Evolutionary conservation across 2,888 invertebrate species (phyloP), one percentile per base, ranked within the genome.

Genomic region (Cheilosia grossa): DNA sequence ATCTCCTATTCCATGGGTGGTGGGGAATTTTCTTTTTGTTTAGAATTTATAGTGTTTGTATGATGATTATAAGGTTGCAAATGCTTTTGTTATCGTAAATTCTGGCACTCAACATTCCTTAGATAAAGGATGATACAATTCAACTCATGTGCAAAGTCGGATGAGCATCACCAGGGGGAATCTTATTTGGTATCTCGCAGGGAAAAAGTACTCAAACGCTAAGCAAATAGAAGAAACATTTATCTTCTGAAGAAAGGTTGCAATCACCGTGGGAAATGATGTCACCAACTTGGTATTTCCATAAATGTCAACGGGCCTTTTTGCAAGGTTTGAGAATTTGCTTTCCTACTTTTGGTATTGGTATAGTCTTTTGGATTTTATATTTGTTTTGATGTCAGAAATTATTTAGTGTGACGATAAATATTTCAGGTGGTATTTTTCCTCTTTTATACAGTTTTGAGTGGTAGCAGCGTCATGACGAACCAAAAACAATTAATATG

Each of bases 81-180:
- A 53, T 27, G 19, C 15, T 19, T 19, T 66, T 59, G 59, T 61
- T 77, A 69, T 77, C 67, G 17, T 7, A 21, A 61, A 69, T 53
- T 75, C 44, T 44, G 53, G 53, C 27, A 69, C 77, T 69, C 61
- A 15, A 61, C 77, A 77, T 69, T 69, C 67, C 53, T 37, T 7
- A 77, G 77, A 77, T 77, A 77, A 37, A 27, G 30, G 75, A 75
- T 75, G 53, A 61, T 21, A 21, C 53, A 69, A 59, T 67, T 69
- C 5, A 49, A 19, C 15, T 15, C 33, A 9, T 21, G 40, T 33
- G 21, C 17, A 24, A 47, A 47, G 21, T 24, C 13, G 17, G 44
- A 1, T 21, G 54, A 40, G 56, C 53, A 63, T 63, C 44, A 13
- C 17, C 9, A 47, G 24, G 17, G 7, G 13, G 47, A 30, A 37